Base-by-base conservation (phyloP, 2,888 invertebrate genomes). In the Pegoplata infirma region DNA sequence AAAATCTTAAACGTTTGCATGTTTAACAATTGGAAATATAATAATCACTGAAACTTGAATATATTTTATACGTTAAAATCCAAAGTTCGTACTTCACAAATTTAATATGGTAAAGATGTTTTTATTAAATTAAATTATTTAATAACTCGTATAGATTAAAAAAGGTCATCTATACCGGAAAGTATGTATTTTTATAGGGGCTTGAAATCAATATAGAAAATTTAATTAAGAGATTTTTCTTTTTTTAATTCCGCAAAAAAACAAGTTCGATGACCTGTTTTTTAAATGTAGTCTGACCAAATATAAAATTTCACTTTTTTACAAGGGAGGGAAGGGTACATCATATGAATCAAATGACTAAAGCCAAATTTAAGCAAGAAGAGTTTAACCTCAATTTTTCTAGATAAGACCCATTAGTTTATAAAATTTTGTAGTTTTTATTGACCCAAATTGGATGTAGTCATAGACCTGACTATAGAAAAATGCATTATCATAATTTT, bases 251-350 rank as follows among this genome's bases (percentile, higher is more conserved):
- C 32, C 12, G 3, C 32, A 32, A 21, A 49, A 49, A 49, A 36
- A 12, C 1, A 7, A 46, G 61, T 44, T 53, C 25, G n/a, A 23
- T 51, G 59, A 59, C 17, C 59, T 46, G 3, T 23, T 53, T n/a
- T n/a, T n/a, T 17, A 21, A 17, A 40, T 25, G n/a, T 25, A 23
- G 5, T 12, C 23, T n/a, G n/a, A 7, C 23, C 7, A 51, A 19
- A 12, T 16, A 59, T 25, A 16, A 59, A 25, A 59, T 61, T 71
- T 61, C 69, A 71, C 51, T 69, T 69, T 59, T 61, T 49, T 17
- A 25, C 44, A 40, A 23, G 46, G 23, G 4, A 12, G 36, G n/a
- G 5, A 12, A 40, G 10, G 2, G 36, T 25, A 25, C n/a, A n/a
- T 5, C 25, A 12, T 12, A 36, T 40, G 36, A 40, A n/a, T 40